Percentiles rank a stretch among this genome's conserved stretches.
Evolutionary conservation across 2,888 invertebrate genomes (phyloP).

Genomic region (Polylopha cassiicola): DNA sequence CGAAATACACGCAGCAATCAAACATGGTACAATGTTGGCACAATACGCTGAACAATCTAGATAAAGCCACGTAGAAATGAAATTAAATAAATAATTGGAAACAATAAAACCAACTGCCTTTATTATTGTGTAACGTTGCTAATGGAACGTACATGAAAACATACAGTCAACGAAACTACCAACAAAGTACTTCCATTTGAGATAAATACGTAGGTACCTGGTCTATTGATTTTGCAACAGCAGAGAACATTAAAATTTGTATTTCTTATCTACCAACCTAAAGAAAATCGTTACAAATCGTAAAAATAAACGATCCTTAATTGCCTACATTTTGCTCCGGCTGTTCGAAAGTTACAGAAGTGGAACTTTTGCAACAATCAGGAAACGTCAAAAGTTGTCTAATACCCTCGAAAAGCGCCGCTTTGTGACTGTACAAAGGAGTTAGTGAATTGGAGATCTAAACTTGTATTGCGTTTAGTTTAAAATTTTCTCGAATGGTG

Average conservation of each 20-base stretch:
- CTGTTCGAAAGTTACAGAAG: constrained; percentile 27
- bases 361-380: constrained; percentile 39
- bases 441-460: constrained; percentile 30
- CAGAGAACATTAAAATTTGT: constrained; percentile 10
- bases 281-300: constrained; percentile 11
- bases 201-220: no score
- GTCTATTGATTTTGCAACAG: no score
- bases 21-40: no score
- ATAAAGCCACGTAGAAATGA: no score
- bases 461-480: constrained; percentile 49
- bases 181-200: no score
- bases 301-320: constrained; percentile 26
- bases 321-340: constrained; percentile 28
- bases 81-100: no score
- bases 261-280: constrained; percentile 6
- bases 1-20: no score
- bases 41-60: no score
- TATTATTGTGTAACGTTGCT: no score
- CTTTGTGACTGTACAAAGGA: constrained; percentile 47
- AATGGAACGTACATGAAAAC: no score
- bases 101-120: no score
- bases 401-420: constrained; percentile 45
- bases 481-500: constrained; percentile 40
- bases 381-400: constrained; percentile 53
- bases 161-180: no score